Evolutionary conservation across 1,140 invertebrate genomes (phyloP), one percentile per base, ranked within the genome.

Genomic region (Manduca sexta): DNA sequence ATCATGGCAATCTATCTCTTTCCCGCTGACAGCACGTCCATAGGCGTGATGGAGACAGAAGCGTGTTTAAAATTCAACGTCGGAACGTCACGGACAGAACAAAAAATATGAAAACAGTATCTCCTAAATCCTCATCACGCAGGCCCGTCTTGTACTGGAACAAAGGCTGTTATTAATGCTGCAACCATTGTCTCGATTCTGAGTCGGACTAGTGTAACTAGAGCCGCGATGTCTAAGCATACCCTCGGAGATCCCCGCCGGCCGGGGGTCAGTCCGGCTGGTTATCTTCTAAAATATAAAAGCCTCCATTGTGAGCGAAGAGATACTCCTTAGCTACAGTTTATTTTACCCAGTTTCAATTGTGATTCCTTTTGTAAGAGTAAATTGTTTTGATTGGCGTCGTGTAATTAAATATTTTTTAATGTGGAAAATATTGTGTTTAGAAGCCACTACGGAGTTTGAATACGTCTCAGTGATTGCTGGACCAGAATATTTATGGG

Each of bases 101-200:
- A 26, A 26, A 26, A 26, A 26, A 26, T 8, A 26, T 26, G 21
- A 26, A 26, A 26, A 26, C 21, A 26, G 21, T 26, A 26, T 26
- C 21, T 5, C 21, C 21, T 26, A 26, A 26, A 26, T 26, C 21
- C 21, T 26, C 21, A 26, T 26, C 21, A 26, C 21, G 21, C 4
- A 26, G 21, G 21, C 21, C 21, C 21, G 21, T 26, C 21, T 26
- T 26, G 47, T 43, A 43, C 52, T 50, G 59, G 69, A 71, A 75
- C 74, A 75, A 75, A 74, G 74, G 69, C 21, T 69, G 70, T 70
- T 78, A 78, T 75, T 78, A 78, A 78, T 69, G 72, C 74, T 74
- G 66, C 59, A 60, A 44, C 65, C 56, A 72, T 78, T 78, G 74
- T 78, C 63, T 73, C 51, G 52, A 56, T 50, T 51, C 58, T 52